Conservation (phyloP, 2,888 invertebrate genomes). For the Drosophila algonquin region DNA sequence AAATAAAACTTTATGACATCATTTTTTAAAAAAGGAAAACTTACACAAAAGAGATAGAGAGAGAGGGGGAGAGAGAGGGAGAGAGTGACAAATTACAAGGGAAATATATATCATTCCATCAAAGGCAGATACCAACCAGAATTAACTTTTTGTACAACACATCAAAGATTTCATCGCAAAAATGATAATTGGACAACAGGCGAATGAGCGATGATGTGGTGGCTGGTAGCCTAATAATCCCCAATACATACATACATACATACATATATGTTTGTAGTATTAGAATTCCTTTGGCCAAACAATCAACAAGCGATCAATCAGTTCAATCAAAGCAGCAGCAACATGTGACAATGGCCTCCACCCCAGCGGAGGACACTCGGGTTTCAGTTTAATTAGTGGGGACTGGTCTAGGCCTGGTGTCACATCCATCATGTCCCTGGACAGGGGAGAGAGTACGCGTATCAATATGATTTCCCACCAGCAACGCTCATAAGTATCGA, state of each 20-base stretch:
- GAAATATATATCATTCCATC: not conserved
- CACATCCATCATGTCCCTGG: conserved; percentile 40
- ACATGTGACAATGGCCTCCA: conserved; percentile 51
- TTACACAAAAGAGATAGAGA: not conserved
- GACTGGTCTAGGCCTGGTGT: conserved; percentile 8
- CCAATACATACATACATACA: conserved; percentile 14
- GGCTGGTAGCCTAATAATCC: not conserved
- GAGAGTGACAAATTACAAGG: not conserved
- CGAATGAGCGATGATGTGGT: conserved; percentile 26
- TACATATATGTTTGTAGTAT: not conserved
- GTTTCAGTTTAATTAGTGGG: conserved; percentile 64
- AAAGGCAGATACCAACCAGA: too few species aligned
- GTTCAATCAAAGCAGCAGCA: conserved; percentile 35
- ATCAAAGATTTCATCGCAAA: not conserved
- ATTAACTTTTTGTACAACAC: not conserved
- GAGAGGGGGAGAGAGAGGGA: conserved; percentile 2
- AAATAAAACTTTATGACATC: conserved; percentile 44
- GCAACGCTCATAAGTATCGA: conserved; percentile 16
- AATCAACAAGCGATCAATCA: conserved; percentile 71
- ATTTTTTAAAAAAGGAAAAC: conserved; percentile 32
- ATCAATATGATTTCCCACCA: conserved; percentile 25
- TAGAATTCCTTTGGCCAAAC: conserved; percentile 47
- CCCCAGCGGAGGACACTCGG: conserved; percentile 37
- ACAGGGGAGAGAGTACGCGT: conserved; percentile 5
- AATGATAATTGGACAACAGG: not conserved